Evolutionary conservation across 1,140 invertebrate genomes (phyloP), one percentile per base, ranked within the genome.

Genomic region (Diorhabda carinulata): DNA sequence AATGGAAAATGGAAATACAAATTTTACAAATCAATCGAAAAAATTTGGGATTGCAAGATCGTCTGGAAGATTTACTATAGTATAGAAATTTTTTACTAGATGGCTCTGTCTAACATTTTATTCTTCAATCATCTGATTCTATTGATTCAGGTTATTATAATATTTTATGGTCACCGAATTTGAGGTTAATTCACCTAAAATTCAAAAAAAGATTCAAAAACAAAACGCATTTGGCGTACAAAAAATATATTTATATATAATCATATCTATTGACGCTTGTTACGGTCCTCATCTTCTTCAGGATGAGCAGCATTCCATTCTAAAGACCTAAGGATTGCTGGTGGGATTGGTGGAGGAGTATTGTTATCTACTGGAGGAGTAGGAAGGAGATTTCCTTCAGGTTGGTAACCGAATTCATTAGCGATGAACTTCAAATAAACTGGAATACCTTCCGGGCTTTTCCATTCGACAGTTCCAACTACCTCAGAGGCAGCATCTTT

Each of bases 381-480:
- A n/a, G 73, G 73, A 42, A 74, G 52, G 45, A 61, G 70, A 47
- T 70, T 58, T 10, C 70, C 70, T 42, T 70, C 52, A 56, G 66
- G 65, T 64, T 70, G 71, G 68, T 72, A 74, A 44, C 73, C 73
- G 5, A 69, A 64, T 66, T 74, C 72, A 59, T 73, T 67, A 6
- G 72, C 72, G 43, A 68, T 10, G 59, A 70, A 73, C 41, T 61
- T 61, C 7, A 70, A 44, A 5, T 41, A 43, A 5, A 73, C 67
- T 61, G 66, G 68, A 41, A 87, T 84, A 47, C 92, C 92, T 76
- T 93, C 91, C 1, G 91, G 91, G 2, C 91, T 89, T 2, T 91
- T 92, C 79, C 94, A 95, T 66, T 89, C 88, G 72, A 87, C 91
- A 42, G 86, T 87, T 59, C 91, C 91, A 77, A 87, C 84, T 5